phyloP scores from a whole-genome alignment of 2,888 invertebrate species.

The Zygogramma bicolorata region DNA sequence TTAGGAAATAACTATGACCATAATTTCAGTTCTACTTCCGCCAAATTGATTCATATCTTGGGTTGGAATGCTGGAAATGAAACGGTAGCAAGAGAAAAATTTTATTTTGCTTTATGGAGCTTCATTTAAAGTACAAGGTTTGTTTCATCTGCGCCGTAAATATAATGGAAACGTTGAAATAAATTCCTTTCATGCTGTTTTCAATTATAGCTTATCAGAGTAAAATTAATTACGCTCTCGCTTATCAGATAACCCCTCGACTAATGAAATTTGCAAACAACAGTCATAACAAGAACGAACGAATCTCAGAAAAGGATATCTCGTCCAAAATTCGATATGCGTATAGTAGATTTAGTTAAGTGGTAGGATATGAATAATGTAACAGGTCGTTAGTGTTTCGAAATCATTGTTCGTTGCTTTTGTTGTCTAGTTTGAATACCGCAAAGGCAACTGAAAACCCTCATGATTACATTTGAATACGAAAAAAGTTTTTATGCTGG shows the following conservation, averaged over 20 bases:
- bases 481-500: constrained; percentile 47
- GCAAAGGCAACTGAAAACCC: constrained; percentile 36
- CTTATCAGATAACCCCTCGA: constrained; percentile 39
- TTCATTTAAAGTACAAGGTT: constrained; percentile 2
- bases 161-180: background rate
- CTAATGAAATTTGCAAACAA: constrained; percentile 42
- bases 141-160: constrained; percentile 8
- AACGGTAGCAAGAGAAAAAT: background rate
- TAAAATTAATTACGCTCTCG: constrained; percentile 38
- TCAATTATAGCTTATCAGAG: constrained; percentile 42
- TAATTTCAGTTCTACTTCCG: background rate
- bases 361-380: constrained; percentile 61
- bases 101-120: background rate
- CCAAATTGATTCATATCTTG: background rate
- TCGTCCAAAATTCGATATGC: constrained; percentile 54
- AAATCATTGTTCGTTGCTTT: constrained; percentile 55
- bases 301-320: constrained; percentile 52
- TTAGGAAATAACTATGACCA: background rate
- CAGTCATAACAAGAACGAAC: constrained; percentile 43
- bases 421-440: constrained; percentile 41
- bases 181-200: constrained; percentile 7
- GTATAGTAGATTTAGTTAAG: constrained; percentile 59
- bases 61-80: background rate
- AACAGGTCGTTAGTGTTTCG: constrained; percentile 60
- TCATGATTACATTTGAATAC: constrained; percentile 55